Base-by-base conservation (phyloP, 2,113 vertebrate genomes). In the Anoura caudifer region DNA sequence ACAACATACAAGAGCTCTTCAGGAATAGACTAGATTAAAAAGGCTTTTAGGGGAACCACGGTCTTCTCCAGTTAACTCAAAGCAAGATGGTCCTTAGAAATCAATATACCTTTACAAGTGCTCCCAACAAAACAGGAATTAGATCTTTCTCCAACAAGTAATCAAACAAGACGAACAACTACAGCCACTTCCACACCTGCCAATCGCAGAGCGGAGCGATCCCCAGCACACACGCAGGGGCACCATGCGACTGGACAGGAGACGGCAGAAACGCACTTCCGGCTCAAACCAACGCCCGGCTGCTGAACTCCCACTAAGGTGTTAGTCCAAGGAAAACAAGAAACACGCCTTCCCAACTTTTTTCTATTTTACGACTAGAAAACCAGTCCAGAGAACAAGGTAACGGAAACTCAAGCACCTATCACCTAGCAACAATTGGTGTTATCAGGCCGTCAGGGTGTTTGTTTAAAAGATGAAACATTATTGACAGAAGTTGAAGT, bases 111-210 rank as follows among this genome's bases (percentile, higher is more conserved):
- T 84, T 72, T 87, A 92, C 8, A 70, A 93, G 75, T 13, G 72
- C 38, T 33, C 70, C 69, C 24, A 77, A 76, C 17, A 87, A 28
- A 83, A 91, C 73, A 77, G 83, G 91, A 83, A 59, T 15, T 63
- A 86, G 52, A 81, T 82, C 79, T 95, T 92, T 96, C 61, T 92
- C 69, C 75, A 67, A 83, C 28, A 73, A 96, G 90, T 61, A 87
- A 54, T 54, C 7, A 47, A 56, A 33, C 43, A 87, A 93, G 87
- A 82, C 15, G 61, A 82, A 61, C 61, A 33, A 31, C 38, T 7
- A 6, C 19, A 28, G 83, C 73, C 11, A 67, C 72, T 67, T 50
- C 14, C 28, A 9, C 14, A 14, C 16, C 28, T 24, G 38, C 20
- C 52, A 89, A 28, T 36, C 36, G 24, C 4, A 1, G 52, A 26